Evolutionary conservation across 2,888 invertebrate species (phyloP), one percentile per base, ranked within the genome.

Genomic region (Belgica antarctica): DNA sequence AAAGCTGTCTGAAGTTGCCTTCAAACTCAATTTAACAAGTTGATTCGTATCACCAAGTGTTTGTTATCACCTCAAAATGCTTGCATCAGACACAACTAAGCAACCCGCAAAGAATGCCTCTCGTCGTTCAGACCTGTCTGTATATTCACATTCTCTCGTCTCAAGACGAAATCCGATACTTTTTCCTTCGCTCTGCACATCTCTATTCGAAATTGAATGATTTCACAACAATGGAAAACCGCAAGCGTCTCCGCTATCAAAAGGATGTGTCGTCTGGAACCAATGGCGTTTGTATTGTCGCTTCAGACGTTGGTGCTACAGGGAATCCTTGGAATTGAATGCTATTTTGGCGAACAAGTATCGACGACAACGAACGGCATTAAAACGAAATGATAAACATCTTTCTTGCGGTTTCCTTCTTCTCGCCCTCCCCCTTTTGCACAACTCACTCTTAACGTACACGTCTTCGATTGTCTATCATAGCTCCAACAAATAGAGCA

Each of bases 401-500:
- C 59, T 59, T 59, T 59, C 59, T 59, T 59, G 59, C 25, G 59
- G 59, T 59, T 59, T 59, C 59, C 59, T 52, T 59, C 59, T 27
- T 25, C 8, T 12, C 25, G 27, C 19, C 27, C 5, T 59, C 27
- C 7, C 8, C 24, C 15, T 46, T 24, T 52, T 24, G 59, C 25
- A 12, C 25, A 15, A 27, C 25, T 25, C 10, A 3, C 12, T 52
- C 52, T 52, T n/a, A n/a, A n/a, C n/a, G n/a, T n/a, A n/a, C n/a
- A n/a, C n/a, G n/a, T n/a, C n/a, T 59, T 25, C 25, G 3, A 59
- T 52, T 22, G n/a, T 59, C 59, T n/a, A 10, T 2, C 46, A 8
- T 41, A 5, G 31, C 17, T 8, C 1, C 36, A 41, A 10, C 41
- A 68, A 68, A 68, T 68, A 68, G 68, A 68, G 68, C 68, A 68